Evolutionary conservation across 2,888 invertebrate species (phyloP).

Genomic region (Tribolium freemani): DNA sequence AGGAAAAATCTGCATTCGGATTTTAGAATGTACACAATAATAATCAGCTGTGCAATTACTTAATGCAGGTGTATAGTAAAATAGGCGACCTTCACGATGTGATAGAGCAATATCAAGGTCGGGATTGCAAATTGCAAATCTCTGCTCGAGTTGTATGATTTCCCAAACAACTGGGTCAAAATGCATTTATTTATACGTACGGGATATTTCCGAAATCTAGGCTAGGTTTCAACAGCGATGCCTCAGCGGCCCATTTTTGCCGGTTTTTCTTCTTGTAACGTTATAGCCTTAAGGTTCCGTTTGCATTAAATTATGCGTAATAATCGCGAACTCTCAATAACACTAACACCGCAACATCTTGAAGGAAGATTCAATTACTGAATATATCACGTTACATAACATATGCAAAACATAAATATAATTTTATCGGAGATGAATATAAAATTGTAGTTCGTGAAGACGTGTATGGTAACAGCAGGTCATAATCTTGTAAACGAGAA

Average conservation of each 20-base stretch:
- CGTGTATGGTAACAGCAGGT: background rate
- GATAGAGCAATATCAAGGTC: conserved; percentile 45
- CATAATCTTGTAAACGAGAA: background rate
- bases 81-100: conserved; percentile 42
- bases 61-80: conserved; percentile 39
- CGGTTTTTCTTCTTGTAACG: background rate
- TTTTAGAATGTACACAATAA: conserved; percentile 29
- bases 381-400: conserved; percentile 8
- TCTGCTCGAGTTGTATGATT: background rate
- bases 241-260: background rate
- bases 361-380: conserved; percentile 4
- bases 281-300: background rate
- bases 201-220: conserved; percentile 2
- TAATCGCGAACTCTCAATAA: background rate
- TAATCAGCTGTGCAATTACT: conserved; percentile 28
- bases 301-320: conserved; percentile 1
- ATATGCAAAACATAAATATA: background rate
- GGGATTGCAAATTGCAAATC: background rate
- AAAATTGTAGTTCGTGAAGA: background rate
- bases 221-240: background rate
- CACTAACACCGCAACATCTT: background rate
- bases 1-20: conserved; percentile 1
- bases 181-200: conserved; percentile 4
- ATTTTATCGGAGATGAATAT: conserved; percentile 4
- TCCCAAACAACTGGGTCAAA: background rate